phyloP scores from a whole-genome alignment of 1,140 invertebrate genomes.

The Cryptotermes secundus region DNA sequence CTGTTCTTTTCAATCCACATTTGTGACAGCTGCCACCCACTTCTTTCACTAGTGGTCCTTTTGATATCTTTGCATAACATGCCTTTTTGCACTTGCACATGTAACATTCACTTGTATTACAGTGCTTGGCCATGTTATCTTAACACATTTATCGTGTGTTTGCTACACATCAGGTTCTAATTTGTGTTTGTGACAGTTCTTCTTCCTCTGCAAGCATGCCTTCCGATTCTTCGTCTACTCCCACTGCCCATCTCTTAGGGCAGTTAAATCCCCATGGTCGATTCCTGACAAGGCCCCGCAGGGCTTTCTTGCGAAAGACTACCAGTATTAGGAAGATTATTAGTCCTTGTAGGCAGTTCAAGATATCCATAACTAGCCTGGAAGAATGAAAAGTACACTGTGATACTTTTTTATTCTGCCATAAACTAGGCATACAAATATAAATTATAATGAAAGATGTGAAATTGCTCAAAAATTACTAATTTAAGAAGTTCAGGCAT shows the following conservation, averaged over 20 bases:
- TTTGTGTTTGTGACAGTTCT: neutral
- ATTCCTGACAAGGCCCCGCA: slow-evolving; percentile 52
- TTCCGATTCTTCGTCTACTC: slow-evolving; percentile 53
- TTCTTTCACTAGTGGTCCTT: no score
- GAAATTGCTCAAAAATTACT: no score
- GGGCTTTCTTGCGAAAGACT: slow-evolving; percentile 57
- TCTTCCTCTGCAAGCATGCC: slow-evolving; percentile 54
- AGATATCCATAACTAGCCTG: slow-evolving; percentile 62
- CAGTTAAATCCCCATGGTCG: slow-evolving; percentile 46
- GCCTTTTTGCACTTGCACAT: no score
- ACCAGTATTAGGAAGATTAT: slow-evolving; percentile 65
- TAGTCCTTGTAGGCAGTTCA: slow-evolving; percentile 65
- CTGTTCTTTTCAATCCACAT: neutral
- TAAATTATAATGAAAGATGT: no score
- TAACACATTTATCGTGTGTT: no score
- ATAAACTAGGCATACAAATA: no score
- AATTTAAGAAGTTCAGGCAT: no score
- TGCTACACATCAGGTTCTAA: neutral
- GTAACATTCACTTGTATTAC: no score
- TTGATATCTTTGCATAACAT: no score
- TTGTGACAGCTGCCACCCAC: neutral
- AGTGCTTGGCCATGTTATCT: no score
- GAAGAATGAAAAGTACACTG: slow-evolving; percentile 37
- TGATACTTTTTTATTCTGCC: neutral
- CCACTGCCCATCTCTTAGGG: slow-evolving; percentile 47